A percentile compares a stretch with the other conserved stretches of the same genome.
phyloP scores from a whole-genome alignment of 2,888 invertebrate genomes.

The Erynnis tages region DNA sequence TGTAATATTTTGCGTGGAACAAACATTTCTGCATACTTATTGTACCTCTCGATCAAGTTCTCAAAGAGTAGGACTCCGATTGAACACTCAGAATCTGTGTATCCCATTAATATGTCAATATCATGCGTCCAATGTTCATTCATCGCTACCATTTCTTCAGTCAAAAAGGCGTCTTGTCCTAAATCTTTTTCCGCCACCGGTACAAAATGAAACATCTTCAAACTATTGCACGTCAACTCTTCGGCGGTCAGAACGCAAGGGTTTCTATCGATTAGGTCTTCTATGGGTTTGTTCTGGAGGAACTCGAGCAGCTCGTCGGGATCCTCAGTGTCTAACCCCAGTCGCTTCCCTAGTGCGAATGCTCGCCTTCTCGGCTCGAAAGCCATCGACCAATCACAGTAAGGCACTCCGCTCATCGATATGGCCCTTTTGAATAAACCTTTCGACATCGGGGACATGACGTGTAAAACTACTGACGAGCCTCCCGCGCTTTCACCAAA shows the following conservation, averaged over 20 bases:
- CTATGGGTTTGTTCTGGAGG: conserved; percentile 40
- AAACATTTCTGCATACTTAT: conserved; percentile 44
- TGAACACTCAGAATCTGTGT: conserved; percentile 84
- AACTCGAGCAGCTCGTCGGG: conserved; percentile 41
- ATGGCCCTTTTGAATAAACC: conserved; percentile 69
- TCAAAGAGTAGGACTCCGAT: conserved; percentile 34
- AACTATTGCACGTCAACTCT: conserved; percentile 37
- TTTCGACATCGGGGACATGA: conserved; percentile 53
- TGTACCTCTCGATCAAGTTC: conserved; percentile 33
- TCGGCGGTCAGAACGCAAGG: conserved; percentile 45
- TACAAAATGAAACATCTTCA: conserved; percentile 47
- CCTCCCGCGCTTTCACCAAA: conserved; percentile 57
- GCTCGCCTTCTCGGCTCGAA: conserved; percentile 70
- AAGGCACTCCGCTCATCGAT: conserved; percentile 84
- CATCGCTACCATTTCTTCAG: conserved; percentile 40
- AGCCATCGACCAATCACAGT: conserved; percentile 78
- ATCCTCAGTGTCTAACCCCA: conserved; percentile 44
- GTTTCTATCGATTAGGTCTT: conserved; percentile 36
- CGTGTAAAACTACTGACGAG: conserved; percentile 42
- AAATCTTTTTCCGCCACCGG: conserved; percentile 55
- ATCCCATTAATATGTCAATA: conserved; percentile 85
- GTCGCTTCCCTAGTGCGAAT: conserved; percentile 42
- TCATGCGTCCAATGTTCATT: conserved; percentile 46
- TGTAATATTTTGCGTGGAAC: conserved; percentile 46
- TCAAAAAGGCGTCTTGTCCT: conserved; percentile 45